Evolutionary conservation across 2,888 invertebrate species (phyloP).

Genomic region (Mesochorus sp.): DNA sequence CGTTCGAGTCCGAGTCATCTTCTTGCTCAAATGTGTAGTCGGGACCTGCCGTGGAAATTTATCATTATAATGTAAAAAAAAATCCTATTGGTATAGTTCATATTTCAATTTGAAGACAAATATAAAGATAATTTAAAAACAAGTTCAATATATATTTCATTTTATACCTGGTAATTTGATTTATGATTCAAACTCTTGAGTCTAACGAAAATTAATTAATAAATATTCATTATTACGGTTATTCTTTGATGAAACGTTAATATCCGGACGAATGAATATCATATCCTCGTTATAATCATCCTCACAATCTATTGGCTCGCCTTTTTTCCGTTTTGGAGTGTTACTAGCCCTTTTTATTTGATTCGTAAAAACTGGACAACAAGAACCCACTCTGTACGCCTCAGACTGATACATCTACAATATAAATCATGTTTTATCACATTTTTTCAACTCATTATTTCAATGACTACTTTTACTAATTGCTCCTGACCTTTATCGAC

Average conservation of each 20-base stretch:
- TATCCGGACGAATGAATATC: slow-evolving; percentile 83
- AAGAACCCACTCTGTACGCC: slow-evolving; percentile 83
- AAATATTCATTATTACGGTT: slow-evolving; percentile 64
- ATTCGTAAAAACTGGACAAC: slow-evolving; percentile 72
- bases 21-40: slow-evolving; percentile 74
- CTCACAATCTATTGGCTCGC: slow-evolving; percentile 84
- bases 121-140: not conserved
- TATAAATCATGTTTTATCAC: not conserved
- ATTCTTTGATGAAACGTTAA: slow-evolving; percentile 68
- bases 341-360: slow-evolving; percentile 70
- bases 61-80: not conserved
- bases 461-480: slow-evolving; percentile 18
- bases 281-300: slow-evolving; percentile 86
- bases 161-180: not conserved
- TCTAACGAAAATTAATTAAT: not conserved
- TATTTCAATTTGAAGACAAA: no score
- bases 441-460: not conserved
- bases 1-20: slow-evolving; percentile 89
- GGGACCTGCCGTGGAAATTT: slow-evolving; percentile 71
- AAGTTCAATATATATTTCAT: not conserved
- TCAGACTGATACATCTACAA: slow-evolving; percentile 83
- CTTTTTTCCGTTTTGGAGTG: slow-evolving; percentile 80
- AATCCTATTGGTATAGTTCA: no score
- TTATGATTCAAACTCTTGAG: not conserved
- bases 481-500: slow-evolving; percentile 83